Base-by-base conservation (phyloP, 2,888 invertebrate genomes). In the Platycheirus rosarum region DNA sequence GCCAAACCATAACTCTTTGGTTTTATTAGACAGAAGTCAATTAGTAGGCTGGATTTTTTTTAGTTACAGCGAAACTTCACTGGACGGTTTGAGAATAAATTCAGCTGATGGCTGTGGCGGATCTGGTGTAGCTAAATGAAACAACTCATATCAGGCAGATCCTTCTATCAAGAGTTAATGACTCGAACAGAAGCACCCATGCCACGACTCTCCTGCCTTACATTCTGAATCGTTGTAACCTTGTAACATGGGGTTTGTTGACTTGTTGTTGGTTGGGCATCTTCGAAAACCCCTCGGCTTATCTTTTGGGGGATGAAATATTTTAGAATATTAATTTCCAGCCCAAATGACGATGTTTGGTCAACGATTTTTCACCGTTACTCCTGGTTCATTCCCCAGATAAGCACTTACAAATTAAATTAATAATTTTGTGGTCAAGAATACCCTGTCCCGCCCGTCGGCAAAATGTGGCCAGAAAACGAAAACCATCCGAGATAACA, bases 371-470 rank as follows among this genome's bases (percentile, higher is more conserved):
- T 80, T 80, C 70, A 80, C 51, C n/a, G 51, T 57, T 51, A 49
- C 62, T 63, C 57, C 55, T 18, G 42, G 29, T 65, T 62, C 71
- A 32, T 57, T 18, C 66, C 71, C 76, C 29, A 82, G 82, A 82
- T 82, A 82, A 82, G 82, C 82, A 82, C 57, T 82, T 68, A 71
- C 70, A 76, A 82, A 82, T 82, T 76, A 82, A 82, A 82, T 82
- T 82, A 82, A 82, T 82, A 82, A 82, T 82, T 76, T 82, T 71
- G 71, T 76, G 82, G 82, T 82, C 82, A 82, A 82, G 82, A 62
- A 55, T 49, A n/a, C 71, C 51, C 53, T 42, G 57, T 20, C 32
- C 18, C 55, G 26, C 13, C 60, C 60, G 48, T 29, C 26, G 71
- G 71, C 35, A 57, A 40, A 18, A 48, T 35, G 26, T 5, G 13